Evolutionary conservation across 2,797 vertebrate species (phyloP).

Genomic region (Typhlichthys eigenmanni): DNA sequence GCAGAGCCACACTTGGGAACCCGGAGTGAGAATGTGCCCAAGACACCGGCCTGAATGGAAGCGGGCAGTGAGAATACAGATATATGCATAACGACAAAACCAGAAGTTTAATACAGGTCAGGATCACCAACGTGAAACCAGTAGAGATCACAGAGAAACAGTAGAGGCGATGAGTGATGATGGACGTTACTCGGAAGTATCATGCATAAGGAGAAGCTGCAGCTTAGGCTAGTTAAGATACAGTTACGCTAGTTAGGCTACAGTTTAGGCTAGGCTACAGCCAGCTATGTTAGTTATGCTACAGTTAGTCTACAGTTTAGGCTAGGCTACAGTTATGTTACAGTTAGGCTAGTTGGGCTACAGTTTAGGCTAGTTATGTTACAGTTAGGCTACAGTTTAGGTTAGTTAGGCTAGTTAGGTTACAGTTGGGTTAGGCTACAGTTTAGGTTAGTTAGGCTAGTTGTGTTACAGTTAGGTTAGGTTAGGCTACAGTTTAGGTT

Average conservation of each 20-base stretch:
- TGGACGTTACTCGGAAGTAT: conserved; percentile 24
- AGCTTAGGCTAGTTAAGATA: no score
- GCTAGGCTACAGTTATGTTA: no score
- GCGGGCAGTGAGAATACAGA: conserved; percentile 27
- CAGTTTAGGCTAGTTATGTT: no score
- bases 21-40: conserved; percentile 40
- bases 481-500: background rate
- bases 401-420: no score
- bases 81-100: conserved; percentile 28
- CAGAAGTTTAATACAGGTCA: conserved; percentile 13
- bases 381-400: background rate
- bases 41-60: conserved; percentile 32
- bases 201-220: background rate
- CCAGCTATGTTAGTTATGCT: no score
- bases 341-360: background rate
- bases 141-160: conserved; percentile 28
- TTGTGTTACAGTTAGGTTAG: no score
- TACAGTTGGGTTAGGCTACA: background rate
- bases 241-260: no score
- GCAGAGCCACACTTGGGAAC: conserved; percentile 36
- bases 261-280: no score
- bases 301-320: background rate
- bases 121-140: conserved; percentile 13
- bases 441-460: no score
- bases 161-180: conserved; percentile 14